Evolutionary conservation across 2,888 invertebrate species (phyloP).

Genomic region (Torymus aiolomorphi): DNA sequence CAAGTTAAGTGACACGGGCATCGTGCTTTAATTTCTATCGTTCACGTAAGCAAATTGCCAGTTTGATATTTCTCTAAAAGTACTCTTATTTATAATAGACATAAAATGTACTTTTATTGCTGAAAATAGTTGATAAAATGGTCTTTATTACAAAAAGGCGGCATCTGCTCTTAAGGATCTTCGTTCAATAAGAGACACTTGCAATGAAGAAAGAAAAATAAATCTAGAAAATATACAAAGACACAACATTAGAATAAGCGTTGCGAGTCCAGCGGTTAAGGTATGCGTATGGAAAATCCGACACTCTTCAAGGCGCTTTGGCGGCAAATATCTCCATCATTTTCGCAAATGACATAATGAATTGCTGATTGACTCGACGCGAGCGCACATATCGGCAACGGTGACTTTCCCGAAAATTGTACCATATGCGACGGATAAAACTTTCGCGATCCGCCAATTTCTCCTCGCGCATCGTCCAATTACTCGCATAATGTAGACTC

Average conservation of each 20-base stretch:
- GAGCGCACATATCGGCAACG: background rate
- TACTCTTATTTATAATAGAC: constrained; percentile 41
- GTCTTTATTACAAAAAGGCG: constrained; percentile 1
- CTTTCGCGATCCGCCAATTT: constrained; percentile 38
- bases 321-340: constrained; percentile 6
- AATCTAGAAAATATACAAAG: no score
- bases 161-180: background rate
- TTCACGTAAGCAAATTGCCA: no score
- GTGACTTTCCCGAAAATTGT: constrained; percentile 47
- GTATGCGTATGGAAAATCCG: constrained; percentile 1
- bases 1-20: constrained; percentile 12
- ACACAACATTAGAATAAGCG: no score
- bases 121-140: background rate
- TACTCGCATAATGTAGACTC: constrained; percentile 31
- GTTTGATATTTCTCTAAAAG: constrained; percentile 14
- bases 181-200: constrained; percentile 19
- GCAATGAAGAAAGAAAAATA: background rate
- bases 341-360: constrained; percentile 38
- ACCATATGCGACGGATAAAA: constrained; percentile 9
- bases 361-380: background rate
- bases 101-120: constrained; percentile 15
- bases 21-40: no score
- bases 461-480: constrained; percentile 34
- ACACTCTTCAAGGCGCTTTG: constrained; percentile 11
- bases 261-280: background rate